Evolutionary conservation across 2,797 vertebrate species (phyloP), one percentile per base, ranked within the genome.

Genomic region (Pogonophryne albipinna): DNA sequence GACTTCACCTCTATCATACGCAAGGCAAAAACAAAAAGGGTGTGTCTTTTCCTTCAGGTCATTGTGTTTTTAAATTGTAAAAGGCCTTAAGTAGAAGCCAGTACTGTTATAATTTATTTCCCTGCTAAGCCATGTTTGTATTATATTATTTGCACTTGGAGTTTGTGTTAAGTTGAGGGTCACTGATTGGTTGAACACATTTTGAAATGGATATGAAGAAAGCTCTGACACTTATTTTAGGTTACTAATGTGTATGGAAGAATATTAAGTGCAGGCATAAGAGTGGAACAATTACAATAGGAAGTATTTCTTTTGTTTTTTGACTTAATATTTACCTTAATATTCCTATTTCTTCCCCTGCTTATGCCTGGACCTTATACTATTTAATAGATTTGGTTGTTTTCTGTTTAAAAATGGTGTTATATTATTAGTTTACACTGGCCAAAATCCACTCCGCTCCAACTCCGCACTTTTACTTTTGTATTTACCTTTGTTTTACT

Each of bases 1-100:
- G 27, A 27, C 27, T 27, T 27, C 27, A 4, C 27, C 27, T 27
- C 27, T 27, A 4, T 77, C 38, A 19, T 20, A 66, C 3, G 9
- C 17, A 19, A 19, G 55, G 57, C 15, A 6, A 9, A 7, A 38
- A 38, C 50, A 15, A 15, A 14, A 23, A 7, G 23, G 53, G 42
- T 60, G 57, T 19, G 55, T 53, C 17, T 68, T 59, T 77, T 52
- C 49, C 53, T 82, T 82, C 74, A 83, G n/a, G n/a, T n/a, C n/a
- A n/a, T n/a, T 23, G 20, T 23, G 20, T 74, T 79, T 82, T 83
- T 69, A 74, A 66, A 76, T 23, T 46, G 74, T 85, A 66, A 58
- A 79, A 86, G 76, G 88, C 91, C 86, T 90, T 91, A 91, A 53
- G 61, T 73, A 56, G 77, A 87, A 82, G 78, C 87, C 74, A 87